Conservation (phyloP, 2,113 vertebrate species). For the Anthoscopus minutus region DNA sequence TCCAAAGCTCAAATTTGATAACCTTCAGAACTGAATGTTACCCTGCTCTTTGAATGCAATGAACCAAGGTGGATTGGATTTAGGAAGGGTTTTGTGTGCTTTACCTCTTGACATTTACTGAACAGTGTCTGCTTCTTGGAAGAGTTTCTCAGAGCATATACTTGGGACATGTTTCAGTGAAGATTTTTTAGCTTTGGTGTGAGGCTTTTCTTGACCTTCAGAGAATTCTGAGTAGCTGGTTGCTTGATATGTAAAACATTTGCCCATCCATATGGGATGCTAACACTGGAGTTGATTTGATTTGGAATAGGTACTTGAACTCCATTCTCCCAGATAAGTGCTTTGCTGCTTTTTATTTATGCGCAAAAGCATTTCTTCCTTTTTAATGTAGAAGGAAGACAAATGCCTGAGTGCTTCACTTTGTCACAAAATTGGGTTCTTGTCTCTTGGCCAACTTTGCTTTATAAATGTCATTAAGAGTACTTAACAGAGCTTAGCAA, state of each 20-base stretch:
- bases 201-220: background rate
- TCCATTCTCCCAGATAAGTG: background rate
- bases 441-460: slow-evolving; percentile 13
- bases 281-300: background rate
- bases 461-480: slow-evolving; percentile 16
- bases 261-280: background rate
- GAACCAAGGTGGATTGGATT: background rate
- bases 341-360: slow-evolving; percentile 10
- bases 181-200: background rate
- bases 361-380: background rate
- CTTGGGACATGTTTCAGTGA: background rate
- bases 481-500: background rate
- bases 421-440: slow-evolving; percentile 3
- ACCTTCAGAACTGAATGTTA: background rate
- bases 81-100: background rate
- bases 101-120: background rate
- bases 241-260: background rate
- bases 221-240: background rate
- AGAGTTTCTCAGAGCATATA: background rate
- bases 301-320: background rate
- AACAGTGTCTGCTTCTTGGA: background rate
- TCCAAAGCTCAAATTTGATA: background rate
- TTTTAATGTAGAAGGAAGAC: background rate
- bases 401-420: background rate
- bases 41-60: background rate